A percentile compares a stretch with the other conserved stretches of the same genome.
These are phyloP conservation scores for Moxostoma hubbsi DNA, from an alignment of 2,797 vertebrate genomes.

Conservation along the genomic window DNA sequence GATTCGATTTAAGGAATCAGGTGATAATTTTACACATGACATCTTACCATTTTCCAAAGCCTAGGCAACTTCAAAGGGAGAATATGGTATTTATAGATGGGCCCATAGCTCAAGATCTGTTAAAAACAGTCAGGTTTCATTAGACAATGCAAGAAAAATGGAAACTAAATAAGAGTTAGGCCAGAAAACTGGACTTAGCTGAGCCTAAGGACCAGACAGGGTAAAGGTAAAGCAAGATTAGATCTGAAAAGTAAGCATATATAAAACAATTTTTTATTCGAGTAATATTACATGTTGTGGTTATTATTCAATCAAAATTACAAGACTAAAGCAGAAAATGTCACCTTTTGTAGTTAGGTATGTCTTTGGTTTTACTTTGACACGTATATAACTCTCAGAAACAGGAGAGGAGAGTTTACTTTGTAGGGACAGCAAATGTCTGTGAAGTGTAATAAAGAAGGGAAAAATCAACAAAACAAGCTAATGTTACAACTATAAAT, in stretches of 20 bases:
- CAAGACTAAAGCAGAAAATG: not conserved
- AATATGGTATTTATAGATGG: conserved; percentile 83
- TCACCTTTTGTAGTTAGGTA: not conserved
- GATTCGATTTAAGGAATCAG: conserved; percentile 75
- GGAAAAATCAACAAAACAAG: not conserved
- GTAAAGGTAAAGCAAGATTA: conserved; percentile 17
- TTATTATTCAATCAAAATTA: not conserved
- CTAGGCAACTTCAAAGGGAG: conserved; percentile 78
- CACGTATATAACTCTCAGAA: conserved; percentile 14
- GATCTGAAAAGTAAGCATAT: conserved; percentile 14
- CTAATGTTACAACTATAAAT: not conserved
- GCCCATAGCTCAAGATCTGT: conserved; percentile 79
- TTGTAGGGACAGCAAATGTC: conserved; percentile 8
- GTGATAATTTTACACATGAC: conserved; percentile 83
- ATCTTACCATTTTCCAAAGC: conserved; percentile 77
- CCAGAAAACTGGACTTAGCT: conserved; percentile 57
- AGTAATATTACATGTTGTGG: not conserved
- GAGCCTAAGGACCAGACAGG: conserved; percentile 62
- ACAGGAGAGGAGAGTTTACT: not conserved
- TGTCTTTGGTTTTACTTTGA: conserved; percentile 26
- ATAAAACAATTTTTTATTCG: not conserved
- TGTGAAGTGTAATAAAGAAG: not conserved
- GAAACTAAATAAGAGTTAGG: conserved; percentile 79
- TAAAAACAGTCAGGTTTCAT: conserved; percentile 80
- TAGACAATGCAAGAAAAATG: conserved; percentile 77